Evolutionary conservation across 2,113 vertebrate species (phyloP).

Genomic region (Sinocyclocheilus rhinocerous): DNA sequence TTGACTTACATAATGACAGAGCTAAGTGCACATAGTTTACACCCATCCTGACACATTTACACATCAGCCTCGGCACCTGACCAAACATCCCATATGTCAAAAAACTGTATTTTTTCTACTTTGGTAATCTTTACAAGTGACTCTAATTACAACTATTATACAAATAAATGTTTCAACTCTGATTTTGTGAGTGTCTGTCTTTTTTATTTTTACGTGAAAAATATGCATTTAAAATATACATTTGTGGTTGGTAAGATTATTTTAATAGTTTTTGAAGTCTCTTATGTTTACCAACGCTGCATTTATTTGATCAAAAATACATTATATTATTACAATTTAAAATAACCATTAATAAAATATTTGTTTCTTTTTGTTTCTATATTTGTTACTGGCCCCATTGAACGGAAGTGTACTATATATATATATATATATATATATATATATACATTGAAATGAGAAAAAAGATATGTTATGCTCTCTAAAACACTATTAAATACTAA

Average conservation of each 20-base stretch:
- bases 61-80: conserved; percentile 52
- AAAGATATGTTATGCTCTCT: too few relatives aligned
- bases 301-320: neutral
- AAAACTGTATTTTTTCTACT: neutral
- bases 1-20: conserved; percentile 56
- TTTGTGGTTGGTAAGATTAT: neutral
- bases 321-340: neutral
- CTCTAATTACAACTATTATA: conserved; percentile 22
- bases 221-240: neutral
- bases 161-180: conserved; percentile 3
- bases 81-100: conserved; percentile 45
- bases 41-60: conserved; percentile 46
- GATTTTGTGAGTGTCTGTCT: neutral
- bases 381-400: too few relatives aligned
- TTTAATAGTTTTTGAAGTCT: neutral
- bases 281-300: neutral
- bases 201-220: neutral
- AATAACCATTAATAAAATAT: neutral
- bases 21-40: conserved; percentile 55
- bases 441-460: too few relatives aligned
- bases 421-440: too few relatives aligned
- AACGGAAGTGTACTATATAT: too few relatives aligned
- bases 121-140: conserved; percentile 13
- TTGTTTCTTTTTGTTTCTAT: too few relatives aligned
- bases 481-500: too few relatives aligned